Base-by-base conservation (phyloP, 2,888 invertebrate genomes). In the Vanessa cardui region DNA sequence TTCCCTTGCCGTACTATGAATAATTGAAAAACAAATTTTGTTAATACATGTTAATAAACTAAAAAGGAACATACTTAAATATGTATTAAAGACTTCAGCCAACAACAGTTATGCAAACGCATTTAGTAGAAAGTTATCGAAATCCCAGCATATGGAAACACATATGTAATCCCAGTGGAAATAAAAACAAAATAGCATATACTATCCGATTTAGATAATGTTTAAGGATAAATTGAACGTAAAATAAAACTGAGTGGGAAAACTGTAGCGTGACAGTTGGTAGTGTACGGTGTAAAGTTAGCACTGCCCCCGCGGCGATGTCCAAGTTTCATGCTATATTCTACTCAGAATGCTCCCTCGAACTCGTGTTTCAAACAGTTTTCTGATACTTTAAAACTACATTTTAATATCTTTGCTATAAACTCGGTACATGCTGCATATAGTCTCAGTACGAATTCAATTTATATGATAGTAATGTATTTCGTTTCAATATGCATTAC, bases 231-330 rank as follows among this genome's bases (percentile, higher is more conserved):
- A 87, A 88, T 88, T 84, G 82, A 80, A 82, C 85, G 83, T 84
- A 82, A 84, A 88, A 87, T 86, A 88, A 88, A 89, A 86, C 83
- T 80, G 80, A 84, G 81, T 83, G 83, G 79, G 76, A 54, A 84
- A 89, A 89, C 83, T 88, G 76, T 76, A 73, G 71, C 73, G 76
- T 73, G 79, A 76, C 78, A 82, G 82, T 81, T 80, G 81, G 77
- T 77, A 74, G 66, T 56, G 54, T 50, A 65, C 56, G 52, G 65
- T 60, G 67, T 54, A 68, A 72, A 72, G 67, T 73, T 72, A 66
- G 62, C 77, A 83, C 77, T 76, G 74, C 76, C 76, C 80, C 74
- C 65, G 71, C 69, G 73, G 74, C 75, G 60, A 63, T 70, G 45
- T 64, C 46, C 79, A 84, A 85, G 82, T 87, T 85, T 81, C 80